Evolutionary conservation across 2,888 invertebrate species (phyloP), one percentile per base, ranked within the genome.

Genomic region (Pimpla rufipes): DNA sequence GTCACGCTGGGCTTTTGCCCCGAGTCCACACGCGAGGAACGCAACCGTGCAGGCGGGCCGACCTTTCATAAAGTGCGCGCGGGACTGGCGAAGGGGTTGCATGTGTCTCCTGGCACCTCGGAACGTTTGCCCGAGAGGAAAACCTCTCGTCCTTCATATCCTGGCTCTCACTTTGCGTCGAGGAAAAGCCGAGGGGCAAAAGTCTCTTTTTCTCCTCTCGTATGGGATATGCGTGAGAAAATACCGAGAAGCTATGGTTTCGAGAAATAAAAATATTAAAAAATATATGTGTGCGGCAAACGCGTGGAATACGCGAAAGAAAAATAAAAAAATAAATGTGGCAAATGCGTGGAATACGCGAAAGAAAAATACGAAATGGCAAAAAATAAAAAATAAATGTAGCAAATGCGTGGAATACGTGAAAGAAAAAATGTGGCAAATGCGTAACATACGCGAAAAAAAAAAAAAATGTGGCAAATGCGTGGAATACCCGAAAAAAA

Each of bases 61-160:
- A 66, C 42, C 21, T 67, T 62, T 76, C 42, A 66, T 23, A 75
- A 16, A 66, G 52, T 52, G 75, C 64, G 55, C 40, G n/a, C 64
- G 11, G 23, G 55, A 21, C 23, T 29, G n/a, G n/a, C n/a, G 11
- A 52, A 37, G 40, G 29, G 57, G 59, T 13, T 68, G 47, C 37
- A 67, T 68, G 35, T 66, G 47, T 37, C 68, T 37, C 7, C 23
- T 50, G 18, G 11, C 47, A 16, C 45, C 2, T 37, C 50, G n/a
- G 47, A 23, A 40, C 57, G 13, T 68, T 67, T 62, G 62, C 50
- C 57, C 37, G 45, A n/a, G n/a, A n/a, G n/a, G 67, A 35, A 68
- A 62, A 23, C 55, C 52, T 13, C 66, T 45, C 23, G 55, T 64
- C 18, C 66, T 45, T 18, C 11, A 29, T 45, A 5, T 57, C 42